Evolutionary conservation across 2,113 vertebrate genomes (phyloP).

Genomic region (Nesogale talazaci): DNA sequence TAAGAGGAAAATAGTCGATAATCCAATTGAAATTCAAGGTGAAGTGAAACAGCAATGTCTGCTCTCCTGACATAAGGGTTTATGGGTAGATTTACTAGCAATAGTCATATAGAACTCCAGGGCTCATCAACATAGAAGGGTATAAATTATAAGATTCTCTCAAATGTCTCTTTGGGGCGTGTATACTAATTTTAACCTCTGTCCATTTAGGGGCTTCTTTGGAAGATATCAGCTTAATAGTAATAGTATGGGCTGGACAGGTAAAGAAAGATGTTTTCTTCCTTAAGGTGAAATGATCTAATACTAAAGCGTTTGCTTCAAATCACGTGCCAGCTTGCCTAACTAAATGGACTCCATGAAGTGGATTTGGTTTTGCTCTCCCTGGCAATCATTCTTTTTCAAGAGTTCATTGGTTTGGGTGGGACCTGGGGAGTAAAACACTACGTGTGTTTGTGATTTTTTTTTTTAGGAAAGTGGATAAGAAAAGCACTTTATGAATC

Average conservation of each 20-base stretch:
- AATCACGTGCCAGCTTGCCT: slow-evolving; percentile 61
- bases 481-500: not conserved
- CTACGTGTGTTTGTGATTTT: not conserved
- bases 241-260: not conserved
- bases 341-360: too few species aligned
- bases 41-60: not conserved
- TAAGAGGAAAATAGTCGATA: not conserved
- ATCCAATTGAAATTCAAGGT: not conserved
- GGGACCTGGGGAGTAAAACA: slow-evolving; percentile 38
- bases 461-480: not conserved
- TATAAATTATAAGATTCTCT: not conserved
- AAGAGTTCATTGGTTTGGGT: slow-evolving; percentile 69
- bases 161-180: not conserved
- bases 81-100: not conserved
- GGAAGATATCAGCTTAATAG: slow-evolving; percentile 30
- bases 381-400: slow-evolving; percentile 69
- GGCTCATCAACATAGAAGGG: not conserved
- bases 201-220: not conserved
- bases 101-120: not conserved
- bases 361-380: slow-evolving; percentile 63
- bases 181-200: not conserved
- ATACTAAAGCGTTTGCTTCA: slow-evolving; percentile 60
- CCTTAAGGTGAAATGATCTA: slow-evolving; percentile 24
- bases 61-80: slow-evolving; percentile 19
- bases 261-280: not conserved